Conservation (phyloP, 2,888 invertebrate genomes). For the Tachina grossa region DNA sequence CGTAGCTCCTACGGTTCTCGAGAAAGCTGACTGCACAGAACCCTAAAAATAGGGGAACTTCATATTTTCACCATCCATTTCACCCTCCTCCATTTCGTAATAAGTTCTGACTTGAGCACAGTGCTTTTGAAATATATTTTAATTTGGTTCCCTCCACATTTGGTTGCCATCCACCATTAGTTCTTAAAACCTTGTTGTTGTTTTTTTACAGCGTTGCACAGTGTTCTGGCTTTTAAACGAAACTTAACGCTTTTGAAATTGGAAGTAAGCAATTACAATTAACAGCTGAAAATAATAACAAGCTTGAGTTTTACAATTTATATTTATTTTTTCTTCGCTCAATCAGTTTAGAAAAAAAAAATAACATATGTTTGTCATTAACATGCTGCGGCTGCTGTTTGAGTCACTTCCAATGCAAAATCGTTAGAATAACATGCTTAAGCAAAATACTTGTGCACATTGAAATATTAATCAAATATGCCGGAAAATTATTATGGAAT, state of each 20-base stretch:
- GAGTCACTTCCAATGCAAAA: constrained; percentile 1
- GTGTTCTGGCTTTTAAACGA: neutral
- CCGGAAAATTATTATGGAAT: constrained; percentile 66
- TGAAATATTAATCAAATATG: constrained; percentile 69
- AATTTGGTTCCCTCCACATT: too few species aligned
- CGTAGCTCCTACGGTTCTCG: too few species aligned
- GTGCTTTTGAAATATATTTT: too few species aligned
- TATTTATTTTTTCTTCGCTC: neutral
- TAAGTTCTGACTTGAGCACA: too few species aligned
- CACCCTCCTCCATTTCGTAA: too few species aligned
- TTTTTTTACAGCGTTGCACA: neutral
- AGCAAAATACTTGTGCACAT: constrained; percentile 16
- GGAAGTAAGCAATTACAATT: constrained; percentile 22
- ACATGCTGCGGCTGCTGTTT: constrained; percentile 22
- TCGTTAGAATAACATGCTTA: constrained; percentile 44
- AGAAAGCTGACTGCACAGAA: too few species aligned
- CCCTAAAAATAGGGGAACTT: too few species aligned
- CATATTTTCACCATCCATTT: too few species aligned
- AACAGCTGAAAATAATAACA: neutral
- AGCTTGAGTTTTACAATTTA: neutral
- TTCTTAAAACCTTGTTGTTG: neutral
- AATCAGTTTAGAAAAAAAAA: neutral
- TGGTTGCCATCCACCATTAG: too few species aligned
- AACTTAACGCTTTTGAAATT: neutral
- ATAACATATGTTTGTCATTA: constrained; percentile 44